Evolutionary conservation across 2,888 invertebrate genomes (phyloP).

Genomic region (Coronaproctus castanopsis): DNA sequence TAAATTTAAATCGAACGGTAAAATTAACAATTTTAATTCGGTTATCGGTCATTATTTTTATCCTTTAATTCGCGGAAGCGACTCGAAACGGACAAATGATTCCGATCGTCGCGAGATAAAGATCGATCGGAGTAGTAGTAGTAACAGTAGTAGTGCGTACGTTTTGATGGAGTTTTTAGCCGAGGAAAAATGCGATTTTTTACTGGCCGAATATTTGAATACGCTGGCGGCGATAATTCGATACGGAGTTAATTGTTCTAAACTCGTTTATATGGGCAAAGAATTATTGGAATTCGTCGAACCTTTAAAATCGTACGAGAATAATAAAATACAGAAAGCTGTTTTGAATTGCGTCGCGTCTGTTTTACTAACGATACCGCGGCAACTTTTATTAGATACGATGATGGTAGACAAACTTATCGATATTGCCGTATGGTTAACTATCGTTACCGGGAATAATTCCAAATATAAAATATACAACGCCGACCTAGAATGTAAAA

Average conservation of each 20-base stretch:
- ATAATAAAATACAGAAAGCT: slow-evolving; percentile 42
- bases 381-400: slow-evolving; percentile 32
- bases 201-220: slow-evolving; percentile 46
- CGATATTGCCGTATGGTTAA: slow-evolving; percentile 46
- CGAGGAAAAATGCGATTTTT: slow-evolving; percentile 17
- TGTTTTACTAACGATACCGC: slow-evolving; percentile 40
- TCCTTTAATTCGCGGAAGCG: slow-evolving; percentile 38
- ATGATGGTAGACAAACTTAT: slow-evolving; percentile 39
- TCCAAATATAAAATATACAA: slow-evolving; percentile 23
- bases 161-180: slow-evolving; percentile 3
- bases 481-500: slow-evolving; percentile 43
- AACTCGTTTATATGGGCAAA: slow-evolving; percentile 41
- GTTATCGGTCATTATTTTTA: slow-evolving; percentile 68
- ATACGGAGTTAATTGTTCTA: slow-evolving; percentile 42
- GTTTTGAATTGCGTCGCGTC: slow-evolving; percentile 46
- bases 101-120: too few relatives aligned
- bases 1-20: slow-evolving; percentile 27
- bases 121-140: too few relatives aligned
- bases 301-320: slow-evolving; percentile 42
- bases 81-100: too few relatives aligned
- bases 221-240: slow-evolving; percentile 45
- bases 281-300: slow-evolving; percentile 48
- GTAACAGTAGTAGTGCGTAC: slow-evolving; percentile 13
- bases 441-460: not conserved
- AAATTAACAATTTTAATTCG: slow-evolving; percentile 45